Base-by-base conservation (phyloP, 2,888 invertebrate species). In the Phyllotreta cruciferae region DNA sequence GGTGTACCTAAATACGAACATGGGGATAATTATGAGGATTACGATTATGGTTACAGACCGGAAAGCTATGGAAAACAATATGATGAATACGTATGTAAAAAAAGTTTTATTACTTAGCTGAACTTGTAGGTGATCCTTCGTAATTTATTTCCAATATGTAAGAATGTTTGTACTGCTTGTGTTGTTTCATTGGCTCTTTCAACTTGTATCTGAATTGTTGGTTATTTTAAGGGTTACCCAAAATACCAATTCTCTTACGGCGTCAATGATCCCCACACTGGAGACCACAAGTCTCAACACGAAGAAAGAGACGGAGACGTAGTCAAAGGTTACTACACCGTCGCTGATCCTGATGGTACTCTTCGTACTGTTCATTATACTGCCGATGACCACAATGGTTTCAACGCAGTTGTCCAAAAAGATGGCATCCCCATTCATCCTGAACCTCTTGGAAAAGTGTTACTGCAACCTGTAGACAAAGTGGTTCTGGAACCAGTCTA, bases 301-400 rank as follows among this genome's bases (percentile, higher is more conserved):
- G 85, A 85, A 74, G 76, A 79, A 49, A 80, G 82, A 0, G 83
- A 84, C 76, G 87, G 87, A 0, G 84, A 87, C 76, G 77, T 84
- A 35, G 87, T 87, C 52, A 82, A 84, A 75, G 87, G 87, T 35
- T 85, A 85, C 14, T 87, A 87, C 75, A 85, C 85, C 71, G 82
- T 87, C 1, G 79, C 86, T 44, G 87, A 87, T 71, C 86, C 87
- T 6, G 86, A 86, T 71, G 87, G 87, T 71, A 82, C 86, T 56
- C 80, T 82, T 76, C 83, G 87, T 77, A 86, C 85, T 71, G 87
- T 87, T 37, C 86, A 86, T 71, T 87, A 87, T 80, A 85, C 84
- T 73, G 87, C 87, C 24, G 87, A 87, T 70, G 84, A 86, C 70
- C 76, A 77, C 75, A 80, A 39, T 78, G 87, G 87, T 64, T 87